Conservation (phyloP, 1,140 invertebrate species). For the Drosophila auraria region DNA sequence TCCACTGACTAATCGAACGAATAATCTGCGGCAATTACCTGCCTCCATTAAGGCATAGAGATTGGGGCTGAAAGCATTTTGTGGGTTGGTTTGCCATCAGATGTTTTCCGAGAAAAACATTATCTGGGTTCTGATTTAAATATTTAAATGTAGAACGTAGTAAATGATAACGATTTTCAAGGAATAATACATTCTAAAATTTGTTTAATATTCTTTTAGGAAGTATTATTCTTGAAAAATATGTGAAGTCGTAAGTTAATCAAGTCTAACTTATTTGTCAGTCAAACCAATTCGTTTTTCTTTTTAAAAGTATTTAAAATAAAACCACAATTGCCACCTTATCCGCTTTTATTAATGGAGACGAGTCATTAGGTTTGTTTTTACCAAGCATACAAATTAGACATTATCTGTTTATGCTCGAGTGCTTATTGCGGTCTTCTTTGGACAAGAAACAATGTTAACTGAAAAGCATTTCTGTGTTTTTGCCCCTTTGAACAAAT, state of each 20-base stretch:
- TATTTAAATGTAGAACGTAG: neutral
- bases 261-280: no score
- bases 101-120: neutral
- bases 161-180: neutral
- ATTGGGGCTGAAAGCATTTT: conserved; percentile 5
- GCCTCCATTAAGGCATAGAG: conserved; percentile 36
- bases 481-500: neutral
- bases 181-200: no score
- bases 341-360: neutral
- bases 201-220: neutral
- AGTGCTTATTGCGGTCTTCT: neutral
- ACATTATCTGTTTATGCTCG: neutral
- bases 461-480: conserved; percentile 7
- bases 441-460: neutral
- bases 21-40: conserved; percentile 43
- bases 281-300: neutral
- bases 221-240: neutral
- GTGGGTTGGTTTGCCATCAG: neutral
- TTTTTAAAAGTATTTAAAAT: neutral
- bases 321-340: neutral
- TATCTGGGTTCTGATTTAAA: neutral
- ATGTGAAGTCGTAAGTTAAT: no score
- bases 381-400: neutral
- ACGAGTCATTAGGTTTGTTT: neutral
- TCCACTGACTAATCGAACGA: conserved; percentile 42